phyloP scores from a whole-genome alignment of 2,113 vertebrate genomes.

The Tetraodon nigroviridis region DNA sequence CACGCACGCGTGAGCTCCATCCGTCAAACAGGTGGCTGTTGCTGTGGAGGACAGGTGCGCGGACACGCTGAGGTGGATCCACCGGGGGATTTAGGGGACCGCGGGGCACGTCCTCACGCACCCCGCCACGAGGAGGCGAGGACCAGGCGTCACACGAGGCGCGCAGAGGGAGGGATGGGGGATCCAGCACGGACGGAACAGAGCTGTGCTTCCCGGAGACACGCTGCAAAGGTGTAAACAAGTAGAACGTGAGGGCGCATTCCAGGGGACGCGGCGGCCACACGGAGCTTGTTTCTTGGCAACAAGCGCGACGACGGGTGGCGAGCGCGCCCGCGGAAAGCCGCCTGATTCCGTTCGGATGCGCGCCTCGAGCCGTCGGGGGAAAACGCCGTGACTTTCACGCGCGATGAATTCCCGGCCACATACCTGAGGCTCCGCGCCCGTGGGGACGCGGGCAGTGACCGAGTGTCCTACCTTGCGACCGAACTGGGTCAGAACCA shows the following conservation, averaged over 20 bases:
- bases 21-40: constrained; percentile 59
- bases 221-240: constrained; percentile 41
- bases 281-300: constrained; percentile 51
- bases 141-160: constrained; percentile 32
- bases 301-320: constrained; percentile 27
- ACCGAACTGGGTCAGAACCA: constrained; percentile 68
- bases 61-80: too few relatives aligned
- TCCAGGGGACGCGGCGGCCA: constrained; percentile 24
- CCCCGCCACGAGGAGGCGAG: constrained; percentile 29
- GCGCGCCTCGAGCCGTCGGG: not conserved
- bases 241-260: not conserved
- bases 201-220: constrained; percentile 15
- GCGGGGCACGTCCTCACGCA: constrained; percentile 29
- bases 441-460: not conserved
- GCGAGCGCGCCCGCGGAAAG: not conserved
- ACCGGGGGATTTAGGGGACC: not conserved
- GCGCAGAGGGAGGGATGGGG: not conserved
- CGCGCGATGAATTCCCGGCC: not conserved
- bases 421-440: not conserved
- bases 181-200: not conserved
- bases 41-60: not conserved
- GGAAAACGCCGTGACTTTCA: not conserved
- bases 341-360: too few relatives aligned
- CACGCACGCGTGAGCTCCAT: constrained; percentile 1
- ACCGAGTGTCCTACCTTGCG: constrained; percentile 58